Conservation (phyloP, 2,888 invertebrate genomes). For the Diaperis boleti region DNA sequence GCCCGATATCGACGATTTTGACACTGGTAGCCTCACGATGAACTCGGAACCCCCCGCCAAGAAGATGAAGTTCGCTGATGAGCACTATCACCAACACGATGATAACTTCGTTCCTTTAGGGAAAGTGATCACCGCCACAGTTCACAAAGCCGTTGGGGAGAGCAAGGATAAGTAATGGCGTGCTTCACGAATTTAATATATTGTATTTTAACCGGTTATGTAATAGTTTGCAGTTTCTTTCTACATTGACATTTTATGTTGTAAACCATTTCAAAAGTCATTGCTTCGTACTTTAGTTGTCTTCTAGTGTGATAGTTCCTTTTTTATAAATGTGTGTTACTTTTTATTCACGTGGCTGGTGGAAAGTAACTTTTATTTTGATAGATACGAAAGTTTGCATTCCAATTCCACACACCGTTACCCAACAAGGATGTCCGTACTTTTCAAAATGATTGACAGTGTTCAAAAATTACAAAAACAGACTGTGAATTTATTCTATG, state of each 20-base stretch:
- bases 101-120: slow-evolving; percentile 36
- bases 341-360: slow-evolving; percentile 21
- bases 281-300: slow-evolving; percentile 26
- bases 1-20: slow-evolving; percentile 57
- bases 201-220: slow-evolving; percentile 23
- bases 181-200: slow-evolving; percentile 16
- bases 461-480: slow-evolving; percentile 27
- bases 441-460: slow-evolving; percentile 24
- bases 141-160: slow-evolving; percentile 31
- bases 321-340: slow-evolving; percentile 28
- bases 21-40: neutral
- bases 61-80: slow-evolving; percentile 43
- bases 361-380: slow-evolving; percentile 31
- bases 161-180: slow-evolving; percentile 36
- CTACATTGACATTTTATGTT: slow-evolving; percentile 21
- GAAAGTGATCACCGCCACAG: slow-evolving; percentile 34
- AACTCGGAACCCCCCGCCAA: slow-evolving; percentile 48
- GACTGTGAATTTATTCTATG: slow-evolving; percentile 35
- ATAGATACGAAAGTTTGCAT: slow-evolving; percentile 33
- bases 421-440: slow-evolving; percentile 7
- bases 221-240: slow-evolving; percentile 26
- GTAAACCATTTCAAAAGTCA: slow-evolving; percentile 15
- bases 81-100: slow-evolving; percentile 33
- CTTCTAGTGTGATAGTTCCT: slow-evolving; percentile 32
- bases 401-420: slow-evolving; percentile 22